Evolutionary conservation across 1,140 invertebrate genomes (phyloP), one percentile per base, ranked within the genome.

Genomic region (Lucilia sericata): DNA sequence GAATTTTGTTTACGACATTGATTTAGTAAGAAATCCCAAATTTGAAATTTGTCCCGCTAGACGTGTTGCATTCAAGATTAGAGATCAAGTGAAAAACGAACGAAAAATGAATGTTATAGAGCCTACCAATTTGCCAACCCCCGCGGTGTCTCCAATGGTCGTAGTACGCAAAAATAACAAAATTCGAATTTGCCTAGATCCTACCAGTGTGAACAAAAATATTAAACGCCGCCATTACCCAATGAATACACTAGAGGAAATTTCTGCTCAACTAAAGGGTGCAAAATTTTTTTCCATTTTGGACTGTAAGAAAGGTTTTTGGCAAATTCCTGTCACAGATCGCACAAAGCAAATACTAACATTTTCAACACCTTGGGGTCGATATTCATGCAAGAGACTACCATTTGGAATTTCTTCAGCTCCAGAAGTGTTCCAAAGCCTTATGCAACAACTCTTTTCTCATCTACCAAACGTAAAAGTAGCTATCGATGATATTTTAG

Each of bases 241-340:
- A 17, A 5, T 82, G 51, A 82, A 82, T 7, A 75, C 74, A 13
- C 10, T 75, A 13, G 74, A 75, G 5, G 74, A 75, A 75, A 75
- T 75, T 4, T 10, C 51, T 4, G 81, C 49, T 12, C 7, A 30
- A 25, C 2, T 82, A 8, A 82, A 65, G 65, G 25, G 51, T 30
- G n/a, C 81, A 17, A 21, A 60, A 17, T 82, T 9, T 7, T 65
- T 82, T 65, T 86, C 87, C 2, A 88, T 85, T 36, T 74, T 92
- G 9, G 91, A 92, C 85, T 87, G 86, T 2, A 84, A 86, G 74
- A 84, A 87, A 78, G 91, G 89, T 14, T 92, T 91, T 81, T 92
- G 91, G 90, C 88, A 91, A 83, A 86, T 92, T 10, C 83, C 87
- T 49, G 83, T 92, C 0, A 84, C 85, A 13, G 82, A 90, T 14